Evolutionary conservation across 1,140 invertebrate genomes (phyloP), one percentile per base, ranked within the genome.

Genomic region (Drosophila nasuta): DNA sequence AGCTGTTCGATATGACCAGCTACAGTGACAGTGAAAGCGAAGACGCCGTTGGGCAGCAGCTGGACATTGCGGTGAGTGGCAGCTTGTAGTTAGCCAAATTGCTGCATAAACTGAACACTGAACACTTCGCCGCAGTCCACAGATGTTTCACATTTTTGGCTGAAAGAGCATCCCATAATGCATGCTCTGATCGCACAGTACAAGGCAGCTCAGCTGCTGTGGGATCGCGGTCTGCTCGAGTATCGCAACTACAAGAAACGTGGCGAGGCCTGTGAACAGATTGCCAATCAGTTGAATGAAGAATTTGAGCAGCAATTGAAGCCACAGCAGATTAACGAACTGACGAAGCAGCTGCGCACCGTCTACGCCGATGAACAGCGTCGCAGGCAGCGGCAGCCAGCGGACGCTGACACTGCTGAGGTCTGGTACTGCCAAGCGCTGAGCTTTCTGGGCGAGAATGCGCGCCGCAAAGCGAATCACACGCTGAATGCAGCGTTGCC

Each of bases 101-200:
- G 8, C 11, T 48, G 15, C 7, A 43, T 35, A 6, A 2, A 7
- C 30, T 28, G 7, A 8, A 15, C 7, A 15, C 7, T 35, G 2
- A 25, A 25, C 20, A 25, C 20, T 25, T 25, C 20, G 3, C 20
- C 3, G 30, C n/a, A 54, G 51, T 30, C 4, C 4, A 77, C 45
- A 13, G 41, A 15, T 5, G 8, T 43, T 1, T 56, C 67, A 0
- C 15, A 30, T 5, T 62, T 80, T 20, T 80, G 71, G 77, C 25
- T 80, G 20, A 54, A 49, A 8, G 33, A 64, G 54, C 64, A 79
- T 52, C 77, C 77, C 6, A 64, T 80, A 8, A 79, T 80, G 77
- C n/a, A 75, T 17, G 41, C 56, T 0, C 60, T 80, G 3, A 80
- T 80, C 3, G 48, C 46, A 3, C 64, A 80, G n/a, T 15, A 64